A percentile compares a stretch with the other conserved stretches of the same genome.
These are phyloP conservation scores for Conistra vaccinii DNA, from an alignment of 2,888 invertebrate genomes.

Conservation along the genomic window DNA sequence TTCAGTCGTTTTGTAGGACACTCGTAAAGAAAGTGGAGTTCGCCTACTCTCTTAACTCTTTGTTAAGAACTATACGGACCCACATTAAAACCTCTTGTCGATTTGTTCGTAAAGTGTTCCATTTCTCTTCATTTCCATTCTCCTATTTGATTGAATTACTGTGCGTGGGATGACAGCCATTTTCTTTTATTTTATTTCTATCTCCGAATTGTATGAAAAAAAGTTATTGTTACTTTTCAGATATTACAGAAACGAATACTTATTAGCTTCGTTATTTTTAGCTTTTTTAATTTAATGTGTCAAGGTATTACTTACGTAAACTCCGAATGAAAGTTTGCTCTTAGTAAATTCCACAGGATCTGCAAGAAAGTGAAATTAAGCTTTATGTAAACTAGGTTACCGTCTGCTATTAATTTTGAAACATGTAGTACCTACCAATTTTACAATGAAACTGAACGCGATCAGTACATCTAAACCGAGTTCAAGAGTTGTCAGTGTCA, in stretches of 20 bases:
- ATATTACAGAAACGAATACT: not conserved
- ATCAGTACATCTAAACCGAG: not conserved
- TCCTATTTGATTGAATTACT: conserved; percentile 1
- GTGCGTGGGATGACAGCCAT: not conserved
- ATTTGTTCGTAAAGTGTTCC: not conserved
- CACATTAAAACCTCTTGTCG: not conserved
- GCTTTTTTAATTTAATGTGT: not conserved
- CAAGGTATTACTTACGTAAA: conserved; percentile 79
- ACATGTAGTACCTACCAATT: not conserved
- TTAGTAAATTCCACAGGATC: conserved; percentile 76
- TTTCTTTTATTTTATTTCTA: not conserved
- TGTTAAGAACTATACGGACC: not conserved
- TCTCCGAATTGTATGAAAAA: not conserved
- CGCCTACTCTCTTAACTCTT: not conserved
- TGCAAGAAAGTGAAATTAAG: conserved; percentile 66
- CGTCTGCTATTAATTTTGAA: not conserved
- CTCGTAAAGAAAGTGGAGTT: not conserved
- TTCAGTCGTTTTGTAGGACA: not conserved
- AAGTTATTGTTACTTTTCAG: not conserved
- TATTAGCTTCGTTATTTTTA: not conserved
- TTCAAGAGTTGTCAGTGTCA: not conserved
- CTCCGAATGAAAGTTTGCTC: conserved; percentile 70
- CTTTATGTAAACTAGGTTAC: not conserved
- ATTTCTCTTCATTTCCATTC: not conserved
- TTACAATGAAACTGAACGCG: not conserved